Evolutionary conservation across 2,113 vertebrate species (phyloP), one percentile per base, ranked within the genome.

Genomic region (Eretmochelys imbricata): DNA sequence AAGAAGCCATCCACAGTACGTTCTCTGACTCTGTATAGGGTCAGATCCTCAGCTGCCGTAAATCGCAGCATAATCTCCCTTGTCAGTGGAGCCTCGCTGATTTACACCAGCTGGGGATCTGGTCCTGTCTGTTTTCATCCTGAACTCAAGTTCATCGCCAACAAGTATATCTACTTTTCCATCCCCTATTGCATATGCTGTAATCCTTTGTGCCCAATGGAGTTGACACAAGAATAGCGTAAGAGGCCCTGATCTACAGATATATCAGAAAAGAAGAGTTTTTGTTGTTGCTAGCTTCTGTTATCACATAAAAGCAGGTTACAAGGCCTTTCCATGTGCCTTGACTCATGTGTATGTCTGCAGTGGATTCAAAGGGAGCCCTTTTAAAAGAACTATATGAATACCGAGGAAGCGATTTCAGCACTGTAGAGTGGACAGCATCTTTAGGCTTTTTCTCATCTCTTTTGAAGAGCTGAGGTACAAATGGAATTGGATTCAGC

Each of bases 301-400:
- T 94, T 94, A 38, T 84, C 83, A 84, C 86, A 62, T 80, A 94
- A 94, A 86, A 94, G 69, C 50, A 79, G 27, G 49, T 88, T 82
- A 89, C 93, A 79, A 55, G 38, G 72, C 35, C 54, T 94, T 78
- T 92, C 48, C 49, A 25, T 88, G 31, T 80, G 94, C 82, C 46
- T 2, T 7, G 14, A 51, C 50, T 55, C 24, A 75, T 59, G 69
- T 93, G 89, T 49, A 31, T 84, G 84, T 90, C 80, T 42, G 53
- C 25, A 92, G 76, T 10, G 83, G 81, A 35, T 79, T 90, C 53
- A 91, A 81, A 92, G 75, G 86, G 87, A 93, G 62, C 25, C 85
- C 48, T 97, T 54, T 80, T 65, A 80, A 75, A 2, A 0, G 2
- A 95, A 84, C 53, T 51, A 31, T 51, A 31, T 42, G 82, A 91